Conservation (phyloP, 1,140 invertebrate genomes). For the Maconellicoccus hirsutus region DNA sequence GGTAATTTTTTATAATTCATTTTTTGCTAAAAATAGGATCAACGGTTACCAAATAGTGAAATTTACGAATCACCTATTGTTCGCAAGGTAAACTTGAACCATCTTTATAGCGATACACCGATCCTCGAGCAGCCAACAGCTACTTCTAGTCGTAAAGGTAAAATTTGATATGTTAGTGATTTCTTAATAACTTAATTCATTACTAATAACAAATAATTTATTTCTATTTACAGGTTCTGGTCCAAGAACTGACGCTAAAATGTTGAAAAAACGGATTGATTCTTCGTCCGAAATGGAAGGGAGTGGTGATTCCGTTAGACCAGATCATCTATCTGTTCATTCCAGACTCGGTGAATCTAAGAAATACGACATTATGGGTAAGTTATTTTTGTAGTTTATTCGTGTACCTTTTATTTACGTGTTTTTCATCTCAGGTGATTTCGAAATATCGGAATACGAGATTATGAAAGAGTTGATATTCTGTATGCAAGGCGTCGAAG, state of each 20-base stretch:
- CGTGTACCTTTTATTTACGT: too few species aligned
- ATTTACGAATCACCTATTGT: not conserved
- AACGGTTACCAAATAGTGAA: not conserved
- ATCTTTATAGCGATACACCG: not conserved
- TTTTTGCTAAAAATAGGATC: not conserved
- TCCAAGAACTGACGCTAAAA: not conserved
- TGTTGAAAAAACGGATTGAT: not conserved
- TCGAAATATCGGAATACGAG: not conserved
- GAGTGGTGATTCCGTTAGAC: not conserved
- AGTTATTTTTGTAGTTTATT: not conserved
- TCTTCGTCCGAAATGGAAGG: not conserved
- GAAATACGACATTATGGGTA: not conserved
- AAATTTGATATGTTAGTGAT: not conserved
- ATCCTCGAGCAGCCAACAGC: not conserved
- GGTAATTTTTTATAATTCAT: not conserved
- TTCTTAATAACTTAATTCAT: not conserved
- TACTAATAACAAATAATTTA: not conserved
- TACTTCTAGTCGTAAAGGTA: slow-evolving; percentile 18
- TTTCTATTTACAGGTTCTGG: not conserved
- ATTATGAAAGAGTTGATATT: slow-evolving; percentile 10
- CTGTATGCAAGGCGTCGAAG: slow-evolving; percentile 14
- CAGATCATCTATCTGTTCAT: not conserved
- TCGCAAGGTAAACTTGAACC: not conserved
- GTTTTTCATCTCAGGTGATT: not conserved
- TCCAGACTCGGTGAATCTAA: not conserved